These are phyloP conservation scores for Conistra vaccinii DNA, from an alignment of 2,888 invertebrate genomes.

Conservation along the genomic window DNA sequence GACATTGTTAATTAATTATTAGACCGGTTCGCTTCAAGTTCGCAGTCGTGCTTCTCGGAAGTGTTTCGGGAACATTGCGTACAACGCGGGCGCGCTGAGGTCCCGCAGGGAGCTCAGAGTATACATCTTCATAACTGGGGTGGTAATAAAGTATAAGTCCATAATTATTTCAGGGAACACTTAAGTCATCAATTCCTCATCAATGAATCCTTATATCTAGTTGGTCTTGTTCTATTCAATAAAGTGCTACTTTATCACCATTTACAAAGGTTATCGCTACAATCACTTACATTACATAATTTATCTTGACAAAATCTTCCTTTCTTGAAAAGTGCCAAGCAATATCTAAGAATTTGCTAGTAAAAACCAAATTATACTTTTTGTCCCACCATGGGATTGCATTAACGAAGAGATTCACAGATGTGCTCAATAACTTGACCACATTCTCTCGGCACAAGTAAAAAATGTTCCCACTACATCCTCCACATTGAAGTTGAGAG, in stretches of 20 bases:
- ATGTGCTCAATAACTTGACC: constrained; percentile 36
- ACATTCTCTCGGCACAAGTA: constrained; percentile 14
- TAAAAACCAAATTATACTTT: constrained; percentile 36
- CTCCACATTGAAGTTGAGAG: not conserved
- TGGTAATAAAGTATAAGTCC: not conserved
- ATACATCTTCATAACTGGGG: not conserved
- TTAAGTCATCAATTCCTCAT: not conserved
- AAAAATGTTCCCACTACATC: constrained; percentile 13
- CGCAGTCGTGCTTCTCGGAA: not conserved
- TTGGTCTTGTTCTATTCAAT: not conserved
- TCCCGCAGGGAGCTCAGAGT: not conserved
- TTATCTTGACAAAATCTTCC: not conserved
- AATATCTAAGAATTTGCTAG: not conserved
- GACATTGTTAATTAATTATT: constrained; percentile 33
- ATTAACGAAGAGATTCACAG: constrained; percentile 9
- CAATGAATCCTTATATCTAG: not conserved
- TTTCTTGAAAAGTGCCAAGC: not conserved
- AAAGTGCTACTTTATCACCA: not conserved
- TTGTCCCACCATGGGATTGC: constrained; percentile 5
- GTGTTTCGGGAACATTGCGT: not conserved
- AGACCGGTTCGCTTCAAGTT: not conserved
- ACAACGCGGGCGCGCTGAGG: not conserved
- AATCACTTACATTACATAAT: not conserved
- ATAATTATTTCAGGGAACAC: constrained; percentile 14
- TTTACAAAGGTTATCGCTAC: not conserved